These are phyloP conservation scores for Micrasema minimum DNA, from an alignment of 1,140 invertebrate genomes.

Conservation along the genomic window DNA sequence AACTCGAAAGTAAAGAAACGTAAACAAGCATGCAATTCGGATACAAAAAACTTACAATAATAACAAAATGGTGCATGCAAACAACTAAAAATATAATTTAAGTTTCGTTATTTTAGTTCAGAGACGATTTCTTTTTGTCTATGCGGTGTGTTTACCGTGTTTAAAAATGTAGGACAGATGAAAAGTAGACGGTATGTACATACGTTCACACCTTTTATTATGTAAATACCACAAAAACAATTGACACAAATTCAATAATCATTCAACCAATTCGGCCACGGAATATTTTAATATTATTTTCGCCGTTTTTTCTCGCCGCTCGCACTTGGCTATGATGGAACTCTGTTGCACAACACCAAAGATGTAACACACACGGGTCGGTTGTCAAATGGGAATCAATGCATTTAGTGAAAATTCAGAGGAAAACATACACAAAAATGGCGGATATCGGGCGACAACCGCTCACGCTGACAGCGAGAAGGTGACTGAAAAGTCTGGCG, in stretches of 20 bases:
- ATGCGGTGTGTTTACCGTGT: no score
- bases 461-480: constrained; percentile 41
- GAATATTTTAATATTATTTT: constrained; percentile 14
- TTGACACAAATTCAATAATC: constrained; percentile 43
- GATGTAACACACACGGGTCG: constrained; percentile 31
- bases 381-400: constrained; percentile 42
- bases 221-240: constrained; percentile 43
- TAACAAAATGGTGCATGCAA: no score
- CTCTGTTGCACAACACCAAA: constrained; percentile 26
- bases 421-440: constrained; percentile 39
- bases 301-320: constrained; percentile 14
- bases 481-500: constrained; percentile 34
- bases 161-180: constrained; percentile 15
- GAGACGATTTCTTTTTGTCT: no score
- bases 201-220: constrained; percentile 28
- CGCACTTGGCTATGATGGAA: constrained; percentile 28
- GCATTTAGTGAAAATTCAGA: constrained; percentile 41
- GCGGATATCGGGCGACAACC: constrained; percentile 18
- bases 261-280: constrained; percentile 39
- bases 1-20: no score
- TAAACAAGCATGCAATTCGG: no score
- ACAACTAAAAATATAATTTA: no score
- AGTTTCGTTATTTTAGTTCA: no score
- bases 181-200: constrained; percentile 12
- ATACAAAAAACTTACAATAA: no score